Conservation (phyloP, 2,888 invertebrate species). For the Drepana falcataria region DNA sequence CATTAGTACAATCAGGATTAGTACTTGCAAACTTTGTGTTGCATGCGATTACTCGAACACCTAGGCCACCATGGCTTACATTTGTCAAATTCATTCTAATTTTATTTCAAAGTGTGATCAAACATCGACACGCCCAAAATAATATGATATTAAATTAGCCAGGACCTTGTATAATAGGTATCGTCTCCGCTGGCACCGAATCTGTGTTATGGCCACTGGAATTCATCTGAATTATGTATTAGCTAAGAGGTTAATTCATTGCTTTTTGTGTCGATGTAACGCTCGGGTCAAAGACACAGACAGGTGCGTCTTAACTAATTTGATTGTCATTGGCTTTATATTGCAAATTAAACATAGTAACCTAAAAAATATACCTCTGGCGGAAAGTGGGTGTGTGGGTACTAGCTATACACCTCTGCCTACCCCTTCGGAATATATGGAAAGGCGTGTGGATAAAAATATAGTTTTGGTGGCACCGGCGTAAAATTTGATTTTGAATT, state of each 20-base stretch:
- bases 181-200: background rate
- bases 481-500: too few relatives aligned
- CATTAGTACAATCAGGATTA: too few relatives aligned
- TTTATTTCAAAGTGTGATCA: background rate
- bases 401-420: too few relatives aligned
- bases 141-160: background rate
- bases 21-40: too few relatives aligned
- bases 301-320: background rate
- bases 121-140: background rate
- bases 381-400: too few relatives aligned
- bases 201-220: background rate
- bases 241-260: background rate
- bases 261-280: background rate
- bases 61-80: background rate
- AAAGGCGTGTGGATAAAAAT: too few relatives aligned
- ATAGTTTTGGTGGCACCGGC: too few relatives aligned
- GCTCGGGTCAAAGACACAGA: background rate
- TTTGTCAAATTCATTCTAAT: background rate
- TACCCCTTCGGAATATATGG: too few relatives aligned
- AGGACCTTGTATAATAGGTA: background rate
- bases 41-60: too few relatives aligned
- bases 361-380: too few relatives aligned
- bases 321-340: too few relatives aligned
- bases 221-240: background rate
- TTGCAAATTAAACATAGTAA: too few relatives aligned